Evolutionary conservation across 2,797 vertebrate species (phyloP).

Genomic region (Zalophus californianus): DNA sequence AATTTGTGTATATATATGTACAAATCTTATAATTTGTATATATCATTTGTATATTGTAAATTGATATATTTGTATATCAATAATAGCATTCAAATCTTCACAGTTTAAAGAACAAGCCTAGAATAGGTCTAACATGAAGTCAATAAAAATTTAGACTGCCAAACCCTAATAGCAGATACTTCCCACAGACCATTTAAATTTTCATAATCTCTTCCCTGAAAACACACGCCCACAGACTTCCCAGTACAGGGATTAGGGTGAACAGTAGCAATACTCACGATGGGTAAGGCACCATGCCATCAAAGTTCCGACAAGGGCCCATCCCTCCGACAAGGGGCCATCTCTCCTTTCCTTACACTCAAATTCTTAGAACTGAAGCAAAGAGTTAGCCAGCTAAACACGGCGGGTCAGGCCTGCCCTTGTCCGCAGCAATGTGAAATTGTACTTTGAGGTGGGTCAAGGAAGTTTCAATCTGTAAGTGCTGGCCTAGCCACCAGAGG

Average conservation of each 20-base stretch:
- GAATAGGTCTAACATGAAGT: neutral
- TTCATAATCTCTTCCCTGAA: neutral
- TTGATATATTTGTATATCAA: neutral
- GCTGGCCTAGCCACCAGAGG: neutral
- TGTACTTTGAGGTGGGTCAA: neutral
- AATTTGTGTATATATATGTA: neutral
- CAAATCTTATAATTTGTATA: neutral
- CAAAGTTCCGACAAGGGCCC: neutral
- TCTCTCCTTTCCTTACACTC: neutral
- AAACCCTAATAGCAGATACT: neutral
- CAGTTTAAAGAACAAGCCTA: neutral
- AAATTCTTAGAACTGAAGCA: neutral
- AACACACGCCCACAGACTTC: neutral
- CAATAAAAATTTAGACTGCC: neutral
- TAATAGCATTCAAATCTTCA: neutral
- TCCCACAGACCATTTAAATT: neutral
- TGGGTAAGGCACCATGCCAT: fast-evolving
- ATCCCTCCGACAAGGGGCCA: too few relatives aligned
- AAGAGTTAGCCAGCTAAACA: neutral
- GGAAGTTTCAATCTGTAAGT: neutral
- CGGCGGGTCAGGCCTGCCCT: neutral
- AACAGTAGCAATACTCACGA: neutral
- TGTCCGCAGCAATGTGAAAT: neutral
- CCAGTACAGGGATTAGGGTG: neutral
- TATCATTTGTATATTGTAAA: neutral